A percentile compares a stretch with the other conserved stretches of the same genome.
phyloP scores from a whole-genome alignment of 2,797 vertebrate species.

The Orientallactaga sibirica region DNA sequence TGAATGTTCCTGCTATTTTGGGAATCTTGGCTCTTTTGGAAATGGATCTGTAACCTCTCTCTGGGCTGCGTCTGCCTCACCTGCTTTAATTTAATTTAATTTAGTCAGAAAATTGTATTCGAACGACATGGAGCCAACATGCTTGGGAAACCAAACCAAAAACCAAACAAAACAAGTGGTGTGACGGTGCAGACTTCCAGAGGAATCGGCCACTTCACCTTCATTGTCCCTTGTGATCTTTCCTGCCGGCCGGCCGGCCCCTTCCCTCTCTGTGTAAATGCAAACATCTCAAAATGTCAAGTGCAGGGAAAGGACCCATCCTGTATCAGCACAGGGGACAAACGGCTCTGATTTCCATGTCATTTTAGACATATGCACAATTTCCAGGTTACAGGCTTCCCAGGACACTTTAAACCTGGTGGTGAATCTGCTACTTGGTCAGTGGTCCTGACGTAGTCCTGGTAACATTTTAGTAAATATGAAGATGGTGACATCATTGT shows the following conservation, averaged over 20 bases:
- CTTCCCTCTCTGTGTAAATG: background rate
- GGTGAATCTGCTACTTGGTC: background rate
- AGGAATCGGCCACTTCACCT: background rate
- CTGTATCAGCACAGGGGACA: accelerated
- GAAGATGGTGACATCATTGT: background rate
- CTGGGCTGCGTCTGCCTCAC: background rate
- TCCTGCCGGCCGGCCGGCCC: background rate
- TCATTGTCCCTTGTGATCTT: background rate
- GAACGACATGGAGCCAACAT: constrained; percentile 39
- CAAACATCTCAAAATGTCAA: constrained; percentile 51
- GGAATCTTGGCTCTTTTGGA: constrained; percentile 35
- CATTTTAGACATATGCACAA: background rate
- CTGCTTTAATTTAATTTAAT: constrained; percentile 36
- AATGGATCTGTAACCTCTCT: constrained; percentile 12
- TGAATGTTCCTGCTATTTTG: background rate
- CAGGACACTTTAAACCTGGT: background rate
- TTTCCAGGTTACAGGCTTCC: background rate
- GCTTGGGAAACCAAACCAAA: constrained; percentile 14
- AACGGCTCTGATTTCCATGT: background rate
- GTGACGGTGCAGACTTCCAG: accelerated
- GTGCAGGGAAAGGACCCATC: background rate
- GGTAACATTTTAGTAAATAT: background rate
- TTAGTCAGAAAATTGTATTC: constrained; percentile 66
- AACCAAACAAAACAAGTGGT: background rate
- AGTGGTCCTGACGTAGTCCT: background rate